Base-by-base conservation (phyloP, 2,888 invertebrate species). In the Phania funesta region DNA sequence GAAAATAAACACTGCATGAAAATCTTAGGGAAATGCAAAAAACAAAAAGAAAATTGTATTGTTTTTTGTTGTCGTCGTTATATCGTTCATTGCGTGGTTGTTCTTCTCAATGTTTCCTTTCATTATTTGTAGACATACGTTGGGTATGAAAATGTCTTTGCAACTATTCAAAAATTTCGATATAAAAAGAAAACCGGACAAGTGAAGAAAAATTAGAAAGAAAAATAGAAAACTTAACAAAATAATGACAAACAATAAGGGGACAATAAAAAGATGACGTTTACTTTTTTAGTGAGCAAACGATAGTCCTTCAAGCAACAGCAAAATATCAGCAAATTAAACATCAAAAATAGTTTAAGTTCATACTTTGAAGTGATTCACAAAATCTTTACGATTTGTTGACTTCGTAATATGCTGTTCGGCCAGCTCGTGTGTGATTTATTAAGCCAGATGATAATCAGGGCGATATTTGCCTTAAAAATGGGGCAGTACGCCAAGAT, bases 21-120 rank as follows among this genome's bases (percentile, higher is more conserved):
- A 44, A 68, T 60, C 41, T 54, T 24, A 24, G 44, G 52, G 52
- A 76, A 76, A 62, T 76, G 60, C 75, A 60, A 68, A 58, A 54
- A 32, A 38, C 29, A 50, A 67, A 52, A 56, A 38, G 22, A 67
- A 60, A 75, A 68, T 44, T 65, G 3, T 76, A 2, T 18, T 54
- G 22, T 2, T 50, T 48, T n/a, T 48, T 35, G 11, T 54, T 64
- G 41, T 65, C 35, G 32, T 65, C 26, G n/a, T 29, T 29, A n/a
- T 35, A 8, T 29, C 41, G 20, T n/a, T 16, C 22, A 26, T 56
- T 67, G 32, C 56, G 68, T 35, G n/a, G 38, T 50, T 48, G 50
- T 32, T 60, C 60, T 41, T 67, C 58, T 29, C 35, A 67, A 22
- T 48, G 1, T 76, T 67, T 58, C 2, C 29, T 64, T 58, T 41